Evolutionary conservation across 2,888 invertebrate species (phyloP).

Genomic region (Calliopum simillimum): DNA sequence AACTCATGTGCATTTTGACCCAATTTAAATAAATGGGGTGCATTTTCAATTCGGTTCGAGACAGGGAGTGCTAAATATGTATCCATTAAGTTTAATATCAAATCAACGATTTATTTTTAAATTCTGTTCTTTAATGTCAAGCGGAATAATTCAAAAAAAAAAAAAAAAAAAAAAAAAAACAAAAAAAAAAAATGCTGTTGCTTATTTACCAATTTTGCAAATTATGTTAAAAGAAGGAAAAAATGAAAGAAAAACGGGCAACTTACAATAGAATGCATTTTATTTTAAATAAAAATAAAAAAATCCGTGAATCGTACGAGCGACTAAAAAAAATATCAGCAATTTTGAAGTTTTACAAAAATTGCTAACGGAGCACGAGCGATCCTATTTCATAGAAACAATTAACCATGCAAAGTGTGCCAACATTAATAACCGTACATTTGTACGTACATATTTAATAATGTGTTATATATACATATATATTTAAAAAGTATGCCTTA

Average conservation of each 20-base stretch:
- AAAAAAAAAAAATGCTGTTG: too few species aligned
- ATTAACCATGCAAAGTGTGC: conserved; percentile 28
- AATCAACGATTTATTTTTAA: too few species aligned
- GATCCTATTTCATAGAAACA: conserved; percentile 31
- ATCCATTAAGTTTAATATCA: too few species aligned
- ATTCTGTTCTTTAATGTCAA: too few species aligned
- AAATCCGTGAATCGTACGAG: not conserved
- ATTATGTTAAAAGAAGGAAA: conserved; percentile 16
- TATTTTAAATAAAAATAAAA: not conserved
- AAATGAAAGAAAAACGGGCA: conserved; percentile 18
- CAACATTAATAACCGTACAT: not conserved
- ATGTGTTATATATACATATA: not conserved
- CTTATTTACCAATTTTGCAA: conserved; percentile 15
- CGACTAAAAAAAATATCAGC: conserved; percentile 14
- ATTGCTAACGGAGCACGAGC: conserved; percentile 20
- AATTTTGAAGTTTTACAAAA: conserved; percentile 11
- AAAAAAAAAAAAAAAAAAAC: too few species aligned
- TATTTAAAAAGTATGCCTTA: not conserved
- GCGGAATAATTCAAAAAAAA: too few species aligned
- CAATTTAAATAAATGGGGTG: too few species aligned
- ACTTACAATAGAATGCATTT: conserved; percentile 19
- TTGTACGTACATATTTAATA: not conserved
- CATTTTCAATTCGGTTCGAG: too few species aligned
- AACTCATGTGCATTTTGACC: too few species aligned
- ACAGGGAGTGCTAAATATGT: too few species aligned